Evolutionary conservation across 2,888 invertebrate genomes (phyloP).

Genomic region (Brenthis daphne): DNA sequence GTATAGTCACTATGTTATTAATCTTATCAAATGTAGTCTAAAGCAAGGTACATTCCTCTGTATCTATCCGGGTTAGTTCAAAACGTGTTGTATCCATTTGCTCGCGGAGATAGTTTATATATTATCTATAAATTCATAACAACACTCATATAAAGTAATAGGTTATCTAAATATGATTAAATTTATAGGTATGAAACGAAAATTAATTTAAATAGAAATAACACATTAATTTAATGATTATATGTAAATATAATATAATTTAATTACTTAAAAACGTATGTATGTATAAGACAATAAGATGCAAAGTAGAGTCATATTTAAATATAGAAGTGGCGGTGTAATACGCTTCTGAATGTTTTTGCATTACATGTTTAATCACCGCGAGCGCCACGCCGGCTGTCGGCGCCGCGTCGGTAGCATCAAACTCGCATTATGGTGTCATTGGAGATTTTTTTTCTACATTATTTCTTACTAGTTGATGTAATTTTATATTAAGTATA

Average conservation of each 20-base stretch:
- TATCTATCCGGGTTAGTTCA: not conserved
- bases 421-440: slow-evolving; percentile 24
- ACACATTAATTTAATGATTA: too few species aligned
- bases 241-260: too few species aligned
- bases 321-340: slow-evolving; percentile 21
- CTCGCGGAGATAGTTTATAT: slow-evolving; percentile 2
- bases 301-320: slow-evolving; percentile 11
- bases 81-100: slow-evolving; percentile 8
- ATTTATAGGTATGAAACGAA: not conserved
- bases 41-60: slow-evolving; percentile 4
- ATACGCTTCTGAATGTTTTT: slow-evolving; percentile 31
- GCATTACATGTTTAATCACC: slow-evolving; percentile 28
- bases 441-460: slow-evolving; percentile 20
- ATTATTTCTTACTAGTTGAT: slow-evolving; percentile 17
- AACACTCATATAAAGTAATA: slow-evolving; percentile 9
- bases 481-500: slow-evolving; percentile 4
- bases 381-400: slow-evolving; percentile 34
- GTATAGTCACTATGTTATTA: slow-evolving; percentile 33
- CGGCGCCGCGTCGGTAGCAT: slow-evolving; percentile 22
- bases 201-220: slow-evolving; percentile 11
- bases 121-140: slow-evolving; percentile 4
- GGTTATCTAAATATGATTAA: slow-evolving; percentile 13
- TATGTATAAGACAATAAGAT: not conserved
- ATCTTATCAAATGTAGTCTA: slow-evolving; percentile 34
- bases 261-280: not conserved